Evolutionary conservation across 2,888 invertebrate species (phyloP), one percentile per base, ranked within the genome.

Genomic region (Mimas tiliae): DNA sequence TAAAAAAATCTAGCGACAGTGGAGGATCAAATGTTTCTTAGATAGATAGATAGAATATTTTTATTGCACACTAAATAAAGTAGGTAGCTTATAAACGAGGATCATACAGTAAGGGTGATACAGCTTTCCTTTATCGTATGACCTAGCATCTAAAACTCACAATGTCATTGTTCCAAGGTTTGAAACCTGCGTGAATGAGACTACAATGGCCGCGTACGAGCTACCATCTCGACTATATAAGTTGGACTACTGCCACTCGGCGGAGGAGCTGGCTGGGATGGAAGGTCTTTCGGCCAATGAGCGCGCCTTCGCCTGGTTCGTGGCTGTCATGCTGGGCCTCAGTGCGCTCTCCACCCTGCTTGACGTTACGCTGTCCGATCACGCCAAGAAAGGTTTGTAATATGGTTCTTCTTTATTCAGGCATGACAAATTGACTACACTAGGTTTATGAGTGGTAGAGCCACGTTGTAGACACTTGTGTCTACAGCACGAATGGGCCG

Each of bases 111-210:
- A n/a, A n/a, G n/a, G n/a, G n/a, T n/a, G n/a, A n/a, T n/a, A 27
- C 27, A 38, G 38, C 38, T 38, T 9, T 38, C 8, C 38, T 38
- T 7, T 6, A 34, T 34, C 6, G 3, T 34, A 7, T 34, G 34
- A 34, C 9, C 1, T 38, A 1, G 38, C 38, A 38, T 38, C 38
- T 38, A 1, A 7, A 38, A 38, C 6, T 45, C 45, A 45, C 45
- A 7, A 42, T 27, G 4, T 4, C 12, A 45, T 45, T 45, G 45
- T 45, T 11, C 45, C 4, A 14, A 92, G 93, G 92, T 91, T 92
- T 75, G 75, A 83, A 33, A 79, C 82, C 0, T 93, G 93, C 68
- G 88, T 93, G 69, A 91, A 91, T 79, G 83, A 82, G 63, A 86
- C 80, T 67, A 87, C 82, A 27, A 77, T 81, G 70, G 71, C 83